Base-by-base conservation (phyloP, 1,140 invertebrate genomes). In the Epicauta chinensis region DNA sequence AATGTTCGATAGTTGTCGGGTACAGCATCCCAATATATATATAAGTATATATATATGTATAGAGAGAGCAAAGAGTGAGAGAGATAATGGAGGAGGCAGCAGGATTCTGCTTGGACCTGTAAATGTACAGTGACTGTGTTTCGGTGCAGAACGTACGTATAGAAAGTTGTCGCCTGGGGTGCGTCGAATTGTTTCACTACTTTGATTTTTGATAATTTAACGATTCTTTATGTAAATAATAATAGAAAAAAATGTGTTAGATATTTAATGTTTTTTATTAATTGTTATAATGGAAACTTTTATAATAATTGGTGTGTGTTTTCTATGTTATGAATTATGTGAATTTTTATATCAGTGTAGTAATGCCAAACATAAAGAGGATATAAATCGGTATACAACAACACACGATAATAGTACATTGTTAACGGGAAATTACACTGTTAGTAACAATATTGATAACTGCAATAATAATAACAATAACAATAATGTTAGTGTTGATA, bases 321-420 rank as follows among this genome's bases (percentile, higher is more conserved):
- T 78, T 46, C 60, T 78, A 43, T 78, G 77, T 55, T 78, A 78
- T 56, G 75, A 77, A 63, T 64, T 77, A 50, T 77, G 75, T 56
- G 74, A 77, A 41, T 60, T 77, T 37, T 46, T 70, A 15, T 58
- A 65, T 51, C 63, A 69, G 53, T 70, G 64, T 56, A 57, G 47
- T 43, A 56, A 32, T 1, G 16, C 17, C 10, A 40, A 55, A 51
- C 14, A 43, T 32, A 9, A 51, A 50, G 44, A 47, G 51, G 23
- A 23, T 23, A 23, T 7, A 23, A 23, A 7, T 7, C 23, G 23
- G 23, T 5, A n/a, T n/a, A n/a, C n/a, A n/a, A n/a, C n/a, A n/a
- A n/a, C n/a, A n/a, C n/a, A 23, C 23, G 23, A 7, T 23, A 23
- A 7, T 23, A 7, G 7, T 2, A 23, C 4, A 23, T 23, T 23